Percentiles rank a stretch among this genome's conserved stretches.
Evolutionary conservation across 2,113 vertebrate genomes (phyloP).

Genomic region (Xenopus borealis): DNA sequence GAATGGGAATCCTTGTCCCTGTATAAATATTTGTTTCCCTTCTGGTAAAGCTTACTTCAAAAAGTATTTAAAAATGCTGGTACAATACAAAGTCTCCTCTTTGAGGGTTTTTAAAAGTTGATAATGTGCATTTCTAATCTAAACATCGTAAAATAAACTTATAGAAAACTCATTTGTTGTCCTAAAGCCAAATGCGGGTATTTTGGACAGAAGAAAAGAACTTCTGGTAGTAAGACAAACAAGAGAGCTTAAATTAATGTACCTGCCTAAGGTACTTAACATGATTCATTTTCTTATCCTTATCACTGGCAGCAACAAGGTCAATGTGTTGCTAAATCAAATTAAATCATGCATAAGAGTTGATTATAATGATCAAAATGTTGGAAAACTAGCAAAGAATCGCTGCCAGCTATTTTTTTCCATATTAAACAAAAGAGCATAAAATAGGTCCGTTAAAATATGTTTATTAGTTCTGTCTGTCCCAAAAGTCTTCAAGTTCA

Average conservation of each 20-base stretch:
- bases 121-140: background rate
- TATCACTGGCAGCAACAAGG: conserved; percentile 40
- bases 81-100: no score
- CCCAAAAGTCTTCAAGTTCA: no score
- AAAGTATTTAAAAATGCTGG: no score
- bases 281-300: conserved; percentile 34
- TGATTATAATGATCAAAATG: conserved; percentile 32
- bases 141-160: background rate
- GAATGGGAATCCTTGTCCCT: no score
- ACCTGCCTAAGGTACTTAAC: conserved; percentile 27
- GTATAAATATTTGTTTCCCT: no score
- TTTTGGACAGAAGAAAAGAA: background rate
- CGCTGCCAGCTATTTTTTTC: conserved; percentile 22
- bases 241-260: conserved; percentile 12
- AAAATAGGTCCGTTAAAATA: background rate
- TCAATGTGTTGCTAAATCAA: conserved; percentile 35
- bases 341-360: conserved; percentile 38
- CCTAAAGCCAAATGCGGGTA: background rate
- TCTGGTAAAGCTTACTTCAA: no score
- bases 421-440: conserved; percentile 9
- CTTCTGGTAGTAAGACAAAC: background rate
- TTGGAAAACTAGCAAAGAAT: conserved; percentile 14
- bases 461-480: background rate
- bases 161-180: background rate
- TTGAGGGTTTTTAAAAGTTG: background rate